Conservation (phyloP, 2,113 vertebrate genomes). For the Nannospalax galili region DNA sequence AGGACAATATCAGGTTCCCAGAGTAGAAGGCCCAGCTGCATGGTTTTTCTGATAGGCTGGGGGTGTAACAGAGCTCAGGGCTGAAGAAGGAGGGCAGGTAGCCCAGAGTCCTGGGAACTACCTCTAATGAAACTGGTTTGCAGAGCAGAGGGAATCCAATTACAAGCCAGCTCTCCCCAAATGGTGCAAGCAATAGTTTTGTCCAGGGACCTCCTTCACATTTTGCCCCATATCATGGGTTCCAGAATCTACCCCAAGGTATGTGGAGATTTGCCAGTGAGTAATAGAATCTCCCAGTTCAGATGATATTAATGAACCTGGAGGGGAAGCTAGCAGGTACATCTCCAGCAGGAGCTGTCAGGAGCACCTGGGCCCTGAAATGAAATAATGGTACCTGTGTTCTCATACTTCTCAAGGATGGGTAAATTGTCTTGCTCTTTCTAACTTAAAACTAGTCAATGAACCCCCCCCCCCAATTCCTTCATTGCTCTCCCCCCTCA, state of each 20-base stretch:
- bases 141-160: conserved; percentile 29
- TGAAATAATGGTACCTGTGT: background rate
- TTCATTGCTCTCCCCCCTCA: background rate
- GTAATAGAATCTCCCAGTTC: background rate
- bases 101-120: background rate
- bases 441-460: background rate
- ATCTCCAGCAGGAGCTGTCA: background rate
- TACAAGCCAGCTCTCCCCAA: background rate
- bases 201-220: background rate
- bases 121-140: conserved; percentile 20
- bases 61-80: background rate
- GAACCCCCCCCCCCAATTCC: background rate
- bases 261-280: background rate
- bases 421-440: background rate
- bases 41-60: background rate
- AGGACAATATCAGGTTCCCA: background rate
- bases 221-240: background rate
- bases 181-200: background rate
- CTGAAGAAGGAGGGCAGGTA: background rate
- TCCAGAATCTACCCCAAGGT: background rate
- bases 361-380: background rate
- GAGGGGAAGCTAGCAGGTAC: background rate
- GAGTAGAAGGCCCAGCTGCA: background rate
- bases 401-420: background rate
- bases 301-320: background rate